Conservation (phyloP, 2,888 invertebrate species). For the Andricus curvator region DNA sequence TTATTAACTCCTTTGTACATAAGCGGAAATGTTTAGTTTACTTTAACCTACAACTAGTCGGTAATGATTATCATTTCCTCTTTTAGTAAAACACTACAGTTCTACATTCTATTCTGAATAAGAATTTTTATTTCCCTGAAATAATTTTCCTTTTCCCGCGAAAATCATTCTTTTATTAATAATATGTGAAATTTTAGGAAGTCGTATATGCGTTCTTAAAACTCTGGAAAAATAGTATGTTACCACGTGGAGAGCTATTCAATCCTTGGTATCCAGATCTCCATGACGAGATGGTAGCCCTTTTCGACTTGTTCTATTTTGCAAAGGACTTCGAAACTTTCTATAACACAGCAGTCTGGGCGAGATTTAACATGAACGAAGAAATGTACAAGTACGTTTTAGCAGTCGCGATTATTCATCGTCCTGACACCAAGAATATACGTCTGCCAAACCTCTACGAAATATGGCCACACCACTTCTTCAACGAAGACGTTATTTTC, state of each 20-base stretch:
- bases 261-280: constrained; percentile 71
- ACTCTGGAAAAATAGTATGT: constrained; percentile 72
- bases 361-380: constrained; percentile 82
- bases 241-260: constrained; percentile 71
- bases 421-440: constrained; percentile 81
- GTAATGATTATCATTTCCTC: too few relatives aligned
- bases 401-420: constrained; percentile 82
- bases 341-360: constrained; percentile 81
- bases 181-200: constrained; percentile 58
- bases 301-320: constrained; percentile 82
- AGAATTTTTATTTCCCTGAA: too few relatives aligned
- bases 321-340: constrained; percentile 83
- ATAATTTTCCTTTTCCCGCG: too few relatives aligned
- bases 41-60: too few relatives aligned
- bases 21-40: not conserved
- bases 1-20: not conserved
- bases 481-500: constrained; percentile 81
- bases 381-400: constrained; percentile 83
- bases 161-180: too few relatives aligned
- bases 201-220: constrained; percentile 78
- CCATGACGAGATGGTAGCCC: constrained; percentile 79
- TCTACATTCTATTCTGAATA: too few relatives aligned
- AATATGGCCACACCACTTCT: constrained; percentile 83
- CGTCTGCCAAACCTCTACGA: constrained; percentile 85
- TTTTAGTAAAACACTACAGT: too few relatives aligned